A percentile compares a stretch with the other conserved stretches of the same genome.
phyloP scores from a whole-genome alignment of 2,888 invertebrate genomes.

The Ganaspis brasiliensis region DNA sequence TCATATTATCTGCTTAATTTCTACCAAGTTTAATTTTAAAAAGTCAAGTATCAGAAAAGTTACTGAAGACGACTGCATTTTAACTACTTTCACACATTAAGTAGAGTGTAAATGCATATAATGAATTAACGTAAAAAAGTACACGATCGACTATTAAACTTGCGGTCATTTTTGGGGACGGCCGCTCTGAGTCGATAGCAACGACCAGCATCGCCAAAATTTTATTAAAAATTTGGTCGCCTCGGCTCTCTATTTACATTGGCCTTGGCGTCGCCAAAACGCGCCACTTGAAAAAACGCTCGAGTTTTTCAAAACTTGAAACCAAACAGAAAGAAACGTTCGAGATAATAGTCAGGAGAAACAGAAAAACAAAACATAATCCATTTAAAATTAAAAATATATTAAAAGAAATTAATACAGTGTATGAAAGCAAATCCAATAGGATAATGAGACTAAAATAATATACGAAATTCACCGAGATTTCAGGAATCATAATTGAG shows the following conservation, averaged over 20 bases:
- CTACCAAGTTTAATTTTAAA: too few relatives aligned
- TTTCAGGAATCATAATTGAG: neutral
- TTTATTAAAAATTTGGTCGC: constrained; percentile 66
- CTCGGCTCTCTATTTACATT: constrained; percentile 65
- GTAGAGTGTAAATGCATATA: constrained; percentile 54
- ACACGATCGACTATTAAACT: constrained; percentile 68
- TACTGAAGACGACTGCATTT: neutral
- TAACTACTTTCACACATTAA: constrained; percentile 54
- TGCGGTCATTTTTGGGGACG: constrained; percentile 70
- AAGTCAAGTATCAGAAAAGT: too few relatives aligned
- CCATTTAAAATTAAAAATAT: constrained; percentile 34
- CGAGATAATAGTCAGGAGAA: constrained; percentile 27
- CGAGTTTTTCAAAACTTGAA: too few relatives aligned
- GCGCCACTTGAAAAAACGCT: constrained; percentile 36
- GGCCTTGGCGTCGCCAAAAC: constrained; percentile 55
- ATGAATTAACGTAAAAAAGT: constrained; percentile 63
- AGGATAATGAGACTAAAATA: constrained; percentile 24
- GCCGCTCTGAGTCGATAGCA: constrained; percentile 78
- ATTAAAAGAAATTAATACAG: constrained; percentile 39
- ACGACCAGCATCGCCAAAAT: constrained; percentile 80
- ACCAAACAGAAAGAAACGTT: neutral
- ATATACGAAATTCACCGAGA: constrained; percentile 39
- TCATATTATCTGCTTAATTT: too few relatives aligned
- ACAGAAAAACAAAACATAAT: constrained; percentile 35
- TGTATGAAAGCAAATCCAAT: constrained; percentile 28